Evolutionary conservation across 2,888 invertebrate genomes (phyloP), one percentile per base, ranked within the genome.

Genomic region (Deilephila elpenor): DNA sequence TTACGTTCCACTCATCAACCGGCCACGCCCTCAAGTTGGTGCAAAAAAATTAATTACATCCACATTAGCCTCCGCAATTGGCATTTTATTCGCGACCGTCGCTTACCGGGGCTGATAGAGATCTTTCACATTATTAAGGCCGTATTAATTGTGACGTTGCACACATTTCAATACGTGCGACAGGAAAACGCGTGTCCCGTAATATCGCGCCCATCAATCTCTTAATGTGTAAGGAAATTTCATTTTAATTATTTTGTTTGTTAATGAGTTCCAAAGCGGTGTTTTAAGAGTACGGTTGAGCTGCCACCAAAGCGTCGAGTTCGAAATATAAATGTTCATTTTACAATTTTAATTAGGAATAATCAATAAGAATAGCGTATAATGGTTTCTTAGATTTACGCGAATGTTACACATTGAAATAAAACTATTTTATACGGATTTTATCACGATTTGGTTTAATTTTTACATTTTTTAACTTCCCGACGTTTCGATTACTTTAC

Each of bases 91-190:
- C 25, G 67, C 67, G 44, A 62, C 32, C 62, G 62, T 61, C 61
- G 61, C 29, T 61, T 61, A 61, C n/a, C 67, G 44, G 6, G 44
- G 44, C 14, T 11, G 67, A 67, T 67, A 67, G n/a, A 20, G 17
- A 73, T 77, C 77, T 70, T 70, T 80, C 80, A 74, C 80, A 80
- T 78, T 59, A 78, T 78, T 77, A 75, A 59, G 71, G 53, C 25
- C 71, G 74, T 76, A 78, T 80, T 76, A 77, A 77, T 77, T 75
- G 67, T 73, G 77, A 67, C 20, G 34, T 75, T 71, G 74, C 60
- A 60, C 71, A 75, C 73, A 56, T 74, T 74, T 76, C 71, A 75
- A 72, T 72, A 70, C 75, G 75, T 72, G 73, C 62, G 75, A 56
- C 74, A 71, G 74, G 75, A 72, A 75, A 78, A 76, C 77, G 75